Evolutionary conservation across 2,113 vertebrate species (phyloP), one percentile per base, ranked within the genome.

Genomic region (Ondatra zibethicus): DNA sequence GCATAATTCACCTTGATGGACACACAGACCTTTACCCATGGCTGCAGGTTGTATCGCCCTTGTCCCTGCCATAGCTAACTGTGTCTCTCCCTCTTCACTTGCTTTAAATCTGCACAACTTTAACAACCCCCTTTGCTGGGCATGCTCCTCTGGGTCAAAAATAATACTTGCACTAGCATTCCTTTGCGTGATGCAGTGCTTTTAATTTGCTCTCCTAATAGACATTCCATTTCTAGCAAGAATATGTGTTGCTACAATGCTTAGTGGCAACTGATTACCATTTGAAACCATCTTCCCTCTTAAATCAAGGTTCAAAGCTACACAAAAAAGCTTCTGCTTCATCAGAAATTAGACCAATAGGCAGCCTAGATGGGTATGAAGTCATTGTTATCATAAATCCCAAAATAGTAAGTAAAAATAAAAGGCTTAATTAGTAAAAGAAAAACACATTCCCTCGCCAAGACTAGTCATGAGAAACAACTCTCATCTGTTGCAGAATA

Each of bases 361-460:
- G 50, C 10, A 75, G 65, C 31, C 10, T 85, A 7, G 63, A 61
- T 91, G 9, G 76, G 50, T 31, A 23, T 36, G 14, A 88, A 55
- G 68, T 82, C 19, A 45, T 23, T 78, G 6, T 58, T 94, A 63
- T 93, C 27, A 84, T 42, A 92, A 96, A 90, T 94, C 9, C 11
- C 21, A 12, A 58, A 95, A 92, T 47, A 70, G 29, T 76, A 94
- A 75, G 70, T 81, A 88, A 10, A 6, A 81, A 12, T 52, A 78
- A 94, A 93, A 92, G 55, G 76, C 10, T 72, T 91, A 31, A 61
- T 70, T 80, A 50, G 19, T 58, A 47, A 94, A 86, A 19, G 25
- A 82, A 81, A 81, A 91, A 55, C 7, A 29, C 14, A 68, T 17
- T 75, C 52, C 39, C 33, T 36, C 0, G 39, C 93, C 88, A 92